Conservation (phyloP, 1,140 invertebrate genomes). For the Bombus cullumanus region DNA sequence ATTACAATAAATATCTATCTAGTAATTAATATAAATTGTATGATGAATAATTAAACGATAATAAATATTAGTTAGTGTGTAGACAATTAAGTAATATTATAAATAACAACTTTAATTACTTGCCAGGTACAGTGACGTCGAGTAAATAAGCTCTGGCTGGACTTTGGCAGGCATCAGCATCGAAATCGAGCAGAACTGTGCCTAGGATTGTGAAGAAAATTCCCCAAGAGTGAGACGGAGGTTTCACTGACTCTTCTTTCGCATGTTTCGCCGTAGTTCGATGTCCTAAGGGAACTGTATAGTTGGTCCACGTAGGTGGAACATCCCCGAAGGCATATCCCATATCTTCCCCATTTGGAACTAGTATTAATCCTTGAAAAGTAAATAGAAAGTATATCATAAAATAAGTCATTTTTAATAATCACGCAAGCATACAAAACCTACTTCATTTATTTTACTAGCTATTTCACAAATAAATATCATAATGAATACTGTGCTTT, state of each 20-base stretch:
- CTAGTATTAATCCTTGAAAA: conserved; percentile 88
- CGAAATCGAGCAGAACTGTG: conserved; percentile 96
- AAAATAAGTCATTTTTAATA: too few relatives aligned
- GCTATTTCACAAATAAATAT: too few relatives aligned
- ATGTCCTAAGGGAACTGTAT: conserved; percentile 76
- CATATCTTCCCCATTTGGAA: conserved; percentile 94
- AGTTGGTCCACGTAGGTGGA: conserved; percentile 78
- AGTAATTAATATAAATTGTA: too few relatives aligned
- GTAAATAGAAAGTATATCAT: too few relatives aligned
- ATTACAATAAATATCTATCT: too few relatives aligned
- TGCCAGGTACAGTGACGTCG: conserved; percentile 94
- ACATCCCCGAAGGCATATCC: conserved; percentile 92
- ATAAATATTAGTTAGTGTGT: too few relatives aligned
- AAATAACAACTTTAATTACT: conserved; percentile 47
- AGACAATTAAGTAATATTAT: too few relatives aligned
- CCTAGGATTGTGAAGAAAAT: conserved; percentile 96
- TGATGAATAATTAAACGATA: too few relatives aligned
- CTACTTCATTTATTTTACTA: too few relatives aligned
- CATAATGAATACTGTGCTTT: too few relatives aligned
- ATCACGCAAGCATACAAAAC: too few relatives aligned
- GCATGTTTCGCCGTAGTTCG: conserved; percentile 76
- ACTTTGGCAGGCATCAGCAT: conserved; percentile 97
- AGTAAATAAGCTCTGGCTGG: conserved; percentile 95
- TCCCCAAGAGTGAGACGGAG: conserved; percentile 90
- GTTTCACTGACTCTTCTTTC: conserved; percentile 51